Percentiles rank a stretch among this genome's conserved stretches.
phyloP scores from a whole-genome alignment of 1,140 invertebrate genomes.

The Drosophila saltans region DNA sequence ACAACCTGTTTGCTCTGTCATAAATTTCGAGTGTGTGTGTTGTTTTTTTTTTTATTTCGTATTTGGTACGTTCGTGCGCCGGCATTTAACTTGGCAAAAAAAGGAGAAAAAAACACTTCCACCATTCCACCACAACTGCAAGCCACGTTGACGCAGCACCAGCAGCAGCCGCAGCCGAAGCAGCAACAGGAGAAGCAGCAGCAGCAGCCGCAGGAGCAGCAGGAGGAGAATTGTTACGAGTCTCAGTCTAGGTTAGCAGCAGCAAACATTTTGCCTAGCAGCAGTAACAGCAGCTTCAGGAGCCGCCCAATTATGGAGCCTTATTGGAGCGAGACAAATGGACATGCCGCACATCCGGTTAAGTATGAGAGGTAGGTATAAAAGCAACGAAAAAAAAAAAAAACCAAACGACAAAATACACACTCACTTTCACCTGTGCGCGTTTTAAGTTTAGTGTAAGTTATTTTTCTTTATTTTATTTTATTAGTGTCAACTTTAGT shows the following conservation, averaged over 20 bases:
- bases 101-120: slow-evolving; percentile 38
- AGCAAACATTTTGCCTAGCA: slow-evolving; percentile 34
- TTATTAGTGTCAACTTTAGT: slow-evolving; percentile 9
- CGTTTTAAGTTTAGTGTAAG: slow-evolving; percentile 55
- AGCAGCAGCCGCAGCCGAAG: slow-evolving; percentile 33
- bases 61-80: slow-evolving; percentile 38
- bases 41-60: not conserved
- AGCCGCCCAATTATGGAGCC: slow-evolving; percentile 68
- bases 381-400: slow-evolving; percentile 21
- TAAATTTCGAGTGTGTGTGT: slow-evolving; percentile 31
- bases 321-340: slow-evolving; percentile 82
- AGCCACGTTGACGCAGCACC: slow-evolving; percentile 60
- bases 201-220: slow-evolving; percentile 23
- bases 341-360: slow-evolving; percentile 82
- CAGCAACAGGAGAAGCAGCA: not conserved
- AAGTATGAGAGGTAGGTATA: slow-evolving; percentile 83
- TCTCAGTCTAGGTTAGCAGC: slow-evolving; percentile 14
- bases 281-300: slow-evolving; percentile 17
- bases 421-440: slow-evolving; percentile 72
- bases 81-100: slow-evolving; percentile 49
- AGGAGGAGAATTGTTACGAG: slow-evolving; percentile 12
- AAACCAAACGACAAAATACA: slow-evolving; percentile 32
- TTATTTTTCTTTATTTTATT: not conserved
- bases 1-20: slow-evolving; percentile 74
- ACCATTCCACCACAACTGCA: slow-evolving; percentile 79